Evolutionary conservation across 2,888 invertebrate species (phyloP), one percentile per base, ranked within the genome.

Genomic region (Cenopis cana): DNA sequence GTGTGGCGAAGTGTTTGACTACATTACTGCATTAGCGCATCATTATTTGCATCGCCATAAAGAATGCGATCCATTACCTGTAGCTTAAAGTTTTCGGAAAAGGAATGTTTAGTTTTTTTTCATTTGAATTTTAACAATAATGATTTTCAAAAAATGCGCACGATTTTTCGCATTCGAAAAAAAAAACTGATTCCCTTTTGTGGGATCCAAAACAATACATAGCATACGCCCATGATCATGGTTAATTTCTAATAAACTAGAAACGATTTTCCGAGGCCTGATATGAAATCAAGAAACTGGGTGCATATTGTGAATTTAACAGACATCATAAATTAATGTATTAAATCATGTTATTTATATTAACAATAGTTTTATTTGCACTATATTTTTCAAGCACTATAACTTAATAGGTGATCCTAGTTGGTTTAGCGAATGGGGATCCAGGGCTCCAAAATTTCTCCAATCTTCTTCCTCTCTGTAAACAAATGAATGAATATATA

Each of bases 391-490:
- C 57, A 60, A 54, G 24, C 64, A 67, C 62, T 69, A 68, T 73
- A 49, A 62, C 14, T 66, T 62, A 67, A 67, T 49, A 62, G 17
- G 9, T 59, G 57, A 64, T 59, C 24, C 10, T 14, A 56, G 24
- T 57, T 38, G 20, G 24, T 79, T 89, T 94, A 96, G 86, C 96
- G 96, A 77, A 96, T 90, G 74, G 96, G 96, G 59, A 93, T 85
- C 96, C 96, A 96, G 10, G 89, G 88, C 75, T 95, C 94, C 46
- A 96, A 81, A 49, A 96, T 86, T 12, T 96, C 95, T 11, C 85
- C 94, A 83, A 92, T 95, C 83, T 95, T 95, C 85, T 94, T 95
- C 57, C 94, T 93, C 76, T 94, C 96, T 96, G 89, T 24, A 70
- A n/a, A 70, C 54, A 70, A 66, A 60, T 10, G 18, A 24, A 50